Base-by-base conservation (phyloP, 2,888 invertebrate species). In the Limnephilus auricula region DNA sequence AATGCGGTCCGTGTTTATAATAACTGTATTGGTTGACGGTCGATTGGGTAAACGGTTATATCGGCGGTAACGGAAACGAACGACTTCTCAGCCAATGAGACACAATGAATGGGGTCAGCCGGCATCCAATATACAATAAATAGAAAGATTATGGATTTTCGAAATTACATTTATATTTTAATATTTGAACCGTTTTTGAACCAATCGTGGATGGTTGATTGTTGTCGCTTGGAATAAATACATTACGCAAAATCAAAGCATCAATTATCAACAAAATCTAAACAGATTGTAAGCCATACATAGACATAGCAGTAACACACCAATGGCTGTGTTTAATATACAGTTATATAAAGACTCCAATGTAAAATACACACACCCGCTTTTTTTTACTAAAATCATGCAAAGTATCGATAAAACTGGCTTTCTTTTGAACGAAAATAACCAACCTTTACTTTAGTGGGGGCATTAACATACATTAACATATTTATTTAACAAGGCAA, bases 11-110 rank as follows among this genome's bases (percentile, higher is more conserved):
- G 83, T 83, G 65, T 32, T 90, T 83, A 90, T 83, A 83, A 90
- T 82, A 34, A 12, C 79, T 32, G 80, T 80, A 87, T 87, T 40
- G 87, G 80, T 87, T 80, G 86, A 86, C 80, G 50, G 87, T 90
- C 79, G 87, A 90, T 90, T 86, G 79, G 50, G 82, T 87, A 80
- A 90, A 87, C 37, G 87, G 86, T 80, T 87, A 80, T 87, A 45
- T 87, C 13, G 32, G 80, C 65, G 31, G 32, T 34, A 34, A n/a
- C 30, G 37, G 40, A 18, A 84, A n/a, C 9, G 34, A 84, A 84
- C 25, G 34, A 84, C 84, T 87, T 87, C 87, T 87, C 87, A 87
- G 65, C 50, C 87, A 50, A 87, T 65, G 45, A 87, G 87, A 65
- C 65, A 87, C 87, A 50, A 13, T 87, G 50, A 87, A 87, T 40